A percentile compares a stretch with the other conserved stretches of the same genome.
phyloP scores from a whole-genome alignment of 2,113 vertebrate genomes.

The Microcebus griseorufus region DNA sequence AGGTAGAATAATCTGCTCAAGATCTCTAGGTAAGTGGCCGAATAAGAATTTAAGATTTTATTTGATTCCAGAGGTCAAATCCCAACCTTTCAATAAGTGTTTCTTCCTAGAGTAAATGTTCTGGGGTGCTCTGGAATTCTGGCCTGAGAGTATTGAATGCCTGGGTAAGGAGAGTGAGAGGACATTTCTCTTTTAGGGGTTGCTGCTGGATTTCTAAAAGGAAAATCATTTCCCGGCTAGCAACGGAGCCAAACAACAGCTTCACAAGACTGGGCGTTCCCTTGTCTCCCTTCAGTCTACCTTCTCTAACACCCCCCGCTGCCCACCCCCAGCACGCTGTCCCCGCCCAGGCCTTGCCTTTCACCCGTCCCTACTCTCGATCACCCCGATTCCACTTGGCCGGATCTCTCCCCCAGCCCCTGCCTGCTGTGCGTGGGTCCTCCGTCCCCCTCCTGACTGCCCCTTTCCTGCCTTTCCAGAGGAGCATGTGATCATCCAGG shows the following conservation, averaged over 20 bases:
- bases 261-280: not conserved
- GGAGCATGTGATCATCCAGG: conserved; percentile 59
- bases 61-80: conserved; percentile 1
- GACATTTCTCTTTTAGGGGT: not conserved
- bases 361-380: fast-evolving
- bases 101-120: not conserved
- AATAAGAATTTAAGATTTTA: not conserved
- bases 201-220: not conserved
- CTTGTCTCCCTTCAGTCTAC: not conserved
- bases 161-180: not conserved
- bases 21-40: not conserved
- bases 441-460: not conserved
- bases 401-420: no score
- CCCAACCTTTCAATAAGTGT: not conserved
- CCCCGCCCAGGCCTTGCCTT: not conserved
- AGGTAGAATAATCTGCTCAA: not conserved
- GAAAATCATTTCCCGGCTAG: not conserved
- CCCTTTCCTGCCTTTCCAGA: conserved; percentile 33
- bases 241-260: not conserved
- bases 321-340: not conserved
- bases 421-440: fast-evolving
- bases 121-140: not conserved
- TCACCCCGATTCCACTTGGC: fast-evolving
- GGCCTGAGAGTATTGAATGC: not conserved
- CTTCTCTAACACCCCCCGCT: fast-evolving